Evolutionary conservation across 2,113 vertebrate genomes (phyloP), one percentile per base, ranked within the genome.

Genomic region (Antechinus flavipes): DNA sequence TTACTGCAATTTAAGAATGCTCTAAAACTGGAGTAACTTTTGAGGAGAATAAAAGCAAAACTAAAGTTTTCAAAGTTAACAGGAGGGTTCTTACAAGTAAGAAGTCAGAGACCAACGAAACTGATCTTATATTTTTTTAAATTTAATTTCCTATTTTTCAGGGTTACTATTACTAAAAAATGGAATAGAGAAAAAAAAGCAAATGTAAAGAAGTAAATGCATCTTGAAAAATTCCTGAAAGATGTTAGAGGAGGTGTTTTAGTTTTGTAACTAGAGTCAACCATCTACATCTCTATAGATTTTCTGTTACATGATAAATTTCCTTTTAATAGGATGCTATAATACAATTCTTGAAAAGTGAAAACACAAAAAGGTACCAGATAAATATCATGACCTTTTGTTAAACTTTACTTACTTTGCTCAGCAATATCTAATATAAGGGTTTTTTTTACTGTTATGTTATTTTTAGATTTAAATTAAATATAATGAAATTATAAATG

Each of bases 21-120:
- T 92, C 25, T 95, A 92, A 96, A 84, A n/a, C 6, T 84, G n/a
- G n/a, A 84, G 68, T 84, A n/a, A n/a, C 10, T 97, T 96, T 96
- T 96, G 53, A 97, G 93, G 94, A 91, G 10, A 89, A 84, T 54
- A 53, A 93, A 89, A 61, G 89, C 58, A 93, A 97, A 25, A 90
- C 26, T 93, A 8, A 0, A 92, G 68, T 95, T 95, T 91, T 46
- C 92, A 93, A 96, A 94, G 14, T 84, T 52, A 96, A 42, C 91
- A 16, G 6, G 27, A 35, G 5, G 49, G 58, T 95, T 53, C 90
- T 96, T 90, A 93, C 24, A 93, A 58, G 49, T 91, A 91, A 12
- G 47, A 92, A 58, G 91, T 95, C 91, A 19, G 54, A 96, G 95
- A 91, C 89, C 55, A n/a, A 91, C 93, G 16, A 47, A 93, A 94